phyloP scores from a whole-genome alignment of 2,113 vertebrate species.

The Taxidea taxus region DNA sequence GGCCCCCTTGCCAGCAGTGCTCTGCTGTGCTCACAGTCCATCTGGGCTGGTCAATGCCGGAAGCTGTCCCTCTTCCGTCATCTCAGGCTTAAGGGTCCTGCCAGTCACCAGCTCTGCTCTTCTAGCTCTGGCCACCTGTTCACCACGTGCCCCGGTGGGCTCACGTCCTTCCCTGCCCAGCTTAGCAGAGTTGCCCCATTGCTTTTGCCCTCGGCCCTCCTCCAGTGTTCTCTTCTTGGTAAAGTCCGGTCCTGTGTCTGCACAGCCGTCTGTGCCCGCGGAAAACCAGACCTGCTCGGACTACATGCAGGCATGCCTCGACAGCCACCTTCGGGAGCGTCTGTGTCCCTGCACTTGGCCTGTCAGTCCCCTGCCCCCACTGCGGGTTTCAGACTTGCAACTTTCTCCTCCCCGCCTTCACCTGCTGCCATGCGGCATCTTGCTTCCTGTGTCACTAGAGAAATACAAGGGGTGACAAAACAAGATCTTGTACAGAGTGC shows the following conservation, averaged over 20 bases:
- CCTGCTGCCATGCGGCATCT: not conserved
- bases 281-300: not conserved
- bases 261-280: not conserved
- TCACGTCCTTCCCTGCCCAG: not conserved
- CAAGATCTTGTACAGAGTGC: not conserved
- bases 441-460: not conserved
- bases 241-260: not conserved
- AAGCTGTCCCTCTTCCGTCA: not conserved
- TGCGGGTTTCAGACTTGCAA: not conserved
- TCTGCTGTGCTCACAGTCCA: accelerated
- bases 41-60: not conserved
- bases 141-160: not conserved
- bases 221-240: too few species aligned
- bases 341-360: not conserved
- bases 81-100: too few species aligned
- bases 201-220: not conserved
- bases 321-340: not conserved
- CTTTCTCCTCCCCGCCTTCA: not conserved
- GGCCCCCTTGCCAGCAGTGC: not conserved
- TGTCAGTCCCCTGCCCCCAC: not conserved
- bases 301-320: accelerated
- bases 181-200: accelerated
- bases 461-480: not conserved
- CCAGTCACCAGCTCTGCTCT: not conserved
- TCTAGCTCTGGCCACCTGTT: not conserved